phyloP scores from a whole-genome alignment of 2,113 vertebrate species.

The Tachysurus fulvidraco region DNA sequence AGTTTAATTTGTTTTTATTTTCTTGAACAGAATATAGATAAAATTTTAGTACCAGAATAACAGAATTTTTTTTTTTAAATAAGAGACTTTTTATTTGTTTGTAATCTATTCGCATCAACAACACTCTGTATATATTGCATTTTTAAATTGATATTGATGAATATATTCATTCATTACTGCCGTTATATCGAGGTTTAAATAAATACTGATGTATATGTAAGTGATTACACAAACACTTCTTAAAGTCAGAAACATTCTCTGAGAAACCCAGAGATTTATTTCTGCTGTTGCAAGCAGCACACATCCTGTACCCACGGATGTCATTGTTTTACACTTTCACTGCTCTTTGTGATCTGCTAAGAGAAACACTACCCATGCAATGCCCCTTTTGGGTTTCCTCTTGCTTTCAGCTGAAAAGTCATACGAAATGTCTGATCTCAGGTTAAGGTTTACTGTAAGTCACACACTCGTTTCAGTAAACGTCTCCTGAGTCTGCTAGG shows the following conservation, averaged over 20 bases:
- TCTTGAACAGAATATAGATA: not conserved
- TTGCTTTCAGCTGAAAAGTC: constrained; percentile 6
- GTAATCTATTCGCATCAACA: not conserved
- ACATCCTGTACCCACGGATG: not conserved
- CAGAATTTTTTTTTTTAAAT: too few relatives aligned
- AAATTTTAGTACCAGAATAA: not conserved
- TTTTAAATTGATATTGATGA: not conserved
- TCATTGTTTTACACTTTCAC: not conserved
- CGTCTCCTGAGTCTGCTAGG: not conserved
- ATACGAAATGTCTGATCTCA: not conserved
- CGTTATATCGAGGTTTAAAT: too few relatives aligned
- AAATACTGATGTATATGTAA: too few relatives aligned
- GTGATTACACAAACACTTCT: too few relatives aligned
- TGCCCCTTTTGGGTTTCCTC: not conserved
- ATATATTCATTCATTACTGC: not conserved
- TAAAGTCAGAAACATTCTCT: not conserved
- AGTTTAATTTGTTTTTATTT: not conserved
- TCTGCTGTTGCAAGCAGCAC: not conserved
- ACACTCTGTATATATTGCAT: not conserved
- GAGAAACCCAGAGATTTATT: constrained; percentile 12
- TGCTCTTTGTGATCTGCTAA: not conserved
- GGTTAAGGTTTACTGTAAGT: not conserved
- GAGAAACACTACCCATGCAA: constrained; percentile 20
- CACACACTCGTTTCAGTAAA: not conserved
- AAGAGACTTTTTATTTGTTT: too few relatives aligned